phyloP scores from a whole-genome alignment of 2,113 vertebrate species.

The Gallinago jamesoni region DNA sequence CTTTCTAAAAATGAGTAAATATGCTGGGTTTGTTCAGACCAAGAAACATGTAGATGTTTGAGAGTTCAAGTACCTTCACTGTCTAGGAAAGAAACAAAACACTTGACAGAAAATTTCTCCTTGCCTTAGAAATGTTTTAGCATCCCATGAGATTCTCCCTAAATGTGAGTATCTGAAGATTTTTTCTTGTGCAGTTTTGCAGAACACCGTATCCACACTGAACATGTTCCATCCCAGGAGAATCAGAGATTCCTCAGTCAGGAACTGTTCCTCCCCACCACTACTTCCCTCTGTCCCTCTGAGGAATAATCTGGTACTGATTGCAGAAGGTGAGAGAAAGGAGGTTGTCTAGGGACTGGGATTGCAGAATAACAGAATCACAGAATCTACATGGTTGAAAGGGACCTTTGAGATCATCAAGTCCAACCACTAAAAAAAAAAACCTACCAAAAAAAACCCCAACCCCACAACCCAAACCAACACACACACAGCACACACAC shows the following conservation, averaged over 20 bases:
- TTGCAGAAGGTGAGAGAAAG: neutral
- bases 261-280: neutral
- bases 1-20: neutral
- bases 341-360: neutral
- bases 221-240: neutral
- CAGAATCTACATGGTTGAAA: too few relatives aligned
- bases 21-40: neutral
- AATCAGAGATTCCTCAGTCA: neutral
- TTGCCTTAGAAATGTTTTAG: neutral
- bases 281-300: rapidly evolving
- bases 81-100: neutral
- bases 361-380: neutral
- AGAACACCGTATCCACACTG: neutral
- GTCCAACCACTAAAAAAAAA: too few relatives aligned
- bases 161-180: neutral
- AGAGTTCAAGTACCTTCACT: neutral
- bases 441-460: too few relatives aligned
- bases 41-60: neutral
- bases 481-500: too few relatives aligned
- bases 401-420: too few relatives aligned
- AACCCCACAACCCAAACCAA: too few relatives aligned
- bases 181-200: neutral
- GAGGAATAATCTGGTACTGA: neutral
- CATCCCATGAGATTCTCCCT: neutral
- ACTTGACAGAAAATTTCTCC: neutral